Evolutionary conservation across 2,797 vertebrate genomes (phyloP).

Genomic region (Eidolon dupreanum): DNA sequence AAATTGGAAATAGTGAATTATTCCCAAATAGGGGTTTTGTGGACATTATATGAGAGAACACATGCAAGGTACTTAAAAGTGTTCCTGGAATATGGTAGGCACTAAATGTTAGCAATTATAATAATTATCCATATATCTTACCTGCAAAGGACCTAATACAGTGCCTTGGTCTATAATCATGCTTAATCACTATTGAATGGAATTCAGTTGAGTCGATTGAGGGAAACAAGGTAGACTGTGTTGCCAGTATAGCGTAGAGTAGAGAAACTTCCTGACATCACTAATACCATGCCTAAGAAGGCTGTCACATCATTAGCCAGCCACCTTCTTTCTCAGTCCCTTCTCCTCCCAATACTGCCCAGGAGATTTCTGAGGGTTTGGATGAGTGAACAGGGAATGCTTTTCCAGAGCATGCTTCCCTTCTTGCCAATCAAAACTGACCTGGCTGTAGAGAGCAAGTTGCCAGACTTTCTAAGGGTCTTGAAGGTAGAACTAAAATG

Average conservation of each 20-base stretch:
- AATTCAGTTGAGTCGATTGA: neutral
- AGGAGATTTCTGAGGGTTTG: slow-evolving; percentile 39
- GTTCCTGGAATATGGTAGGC: neutral
- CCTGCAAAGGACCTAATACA: neutral
- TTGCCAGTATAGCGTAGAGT: neutral
- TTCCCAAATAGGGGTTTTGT: neutral
- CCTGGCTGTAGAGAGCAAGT: neutral
- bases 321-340: neutral
- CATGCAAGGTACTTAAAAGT: neutral
- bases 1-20: neutral
- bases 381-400: neutral
- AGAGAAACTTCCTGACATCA: neutral
- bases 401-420: neutral
- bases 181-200: neutral
- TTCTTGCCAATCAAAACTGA: slow-evolving; percentile 16
- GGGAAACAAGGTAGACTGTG: neutral
- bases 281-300: neutral
- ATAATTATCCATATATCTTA: neutral
- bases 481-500: neutral
- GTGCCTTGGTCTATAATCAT: neutral
- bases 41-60: neutral
- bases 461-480: neutral
- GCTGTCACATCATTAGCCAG: neutral
- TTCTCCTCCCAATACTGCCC: neutral
- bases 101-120: neutral